A percentile compares a stretch with the other conserved stretches of the same genome.
Conservation (phyloP, 1,140 invertebrate genomes). For the Leptinotarsa defecta region DNA sequence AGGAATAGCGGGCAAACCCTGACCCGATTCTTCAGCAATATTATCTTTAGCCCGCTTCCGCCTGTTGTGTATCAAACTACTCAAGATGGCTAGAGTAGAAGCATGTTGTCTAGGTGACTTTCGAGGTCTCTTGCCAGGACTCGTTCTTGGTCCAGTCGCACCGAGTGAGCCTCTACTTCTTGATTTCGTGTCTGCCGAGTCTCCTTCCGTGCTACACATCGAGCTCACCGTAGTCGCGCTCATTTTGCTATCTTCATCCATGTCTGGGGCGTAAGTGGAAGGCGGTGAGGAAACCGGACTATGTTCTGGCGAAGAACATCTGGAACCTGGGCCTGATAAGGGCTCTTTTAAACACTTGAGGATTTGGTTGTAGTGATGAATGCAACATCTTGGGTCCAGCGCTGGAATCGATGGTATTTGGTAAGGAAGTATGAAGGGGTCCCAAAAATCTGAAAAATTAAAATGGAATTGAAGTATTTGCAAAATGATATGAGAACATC, state of each 20-base stretch:
- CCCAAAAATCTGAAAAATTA: conserved; percentile 44
- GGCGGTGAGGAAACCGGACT: conserved; percentile 23
- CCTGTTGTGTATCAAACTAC: conserved; percentile 64
- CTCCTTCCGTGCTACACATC: conserved; percentile 33
- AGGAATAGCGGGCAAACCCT: conserved; percentile 28
- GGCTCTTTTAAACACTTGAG: neutral
- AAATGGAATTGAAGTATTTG: no score
- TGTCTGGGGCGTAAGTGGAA: conserved; percentile 21
- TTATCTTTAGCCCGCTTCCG: conserved; percentile 50
- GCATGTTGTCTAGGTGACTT: conserved; percentile 85
- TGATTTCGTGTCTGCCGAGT: conserved; percentile 10
- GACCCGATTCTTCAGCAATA: neutral
- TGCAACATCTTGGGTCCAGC: conserved; percentile 59
- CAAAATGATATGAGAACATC: no score
- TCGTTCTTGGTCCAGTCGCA: conserved; percentile 34
- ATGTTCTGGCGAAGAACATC: conserved; percentile 2
- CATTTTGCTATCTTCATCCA: conserved; percentile 46
- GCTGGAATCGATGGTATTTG: conserved; percentile 70
- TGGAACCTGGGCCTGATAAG: neutral
- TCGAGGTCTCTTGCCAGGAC: conserved; percentile 66
- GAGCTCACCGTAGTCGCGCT: conserved; percentile 36
- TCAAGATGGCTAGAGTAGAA: conserved; percentile 80
- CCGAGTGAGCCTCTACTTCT: conserved; percentile 29
- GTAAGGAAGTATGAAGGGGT: conserved; percentile 74
- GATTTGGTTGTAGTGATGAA: conserved; percentile 45